Evolutionary conservation across 1,140 invertebrate genomes (phyloP), one percentile per base, ranked within the genome.

Genomic region (Penaeus japonicus): DNA sequence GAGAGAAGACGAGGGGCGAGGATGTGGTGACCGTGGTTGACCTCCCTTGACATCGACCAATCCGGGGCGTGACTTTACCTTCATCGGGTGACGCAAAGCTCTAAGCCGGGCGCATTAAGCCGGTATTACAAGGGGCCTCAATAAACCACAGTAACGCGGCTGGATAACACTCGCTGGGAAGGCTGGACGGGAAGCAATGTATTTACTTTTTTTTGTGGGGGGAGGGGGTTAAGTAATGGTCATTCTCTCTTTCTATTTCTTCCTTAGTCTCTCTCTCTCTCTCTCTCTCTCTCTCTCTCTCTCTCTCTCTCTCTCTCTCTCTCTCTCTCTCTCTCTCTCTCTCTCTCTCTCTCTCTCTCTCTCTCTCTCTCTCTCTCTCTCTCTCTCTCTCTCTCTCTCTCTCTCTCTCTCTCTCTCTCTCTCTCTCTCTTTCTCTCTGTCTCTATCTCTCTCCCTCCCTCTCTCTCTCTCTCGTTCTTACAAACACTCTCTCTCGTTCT

Each of bases 321-420:
- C 73, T 75, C 73, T 75, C 24, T 75, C 73, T 75, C 73, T 75
- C 73, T 75, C 73, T 75, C 24, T 75, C 73, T 75, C 24, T 75
- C 22, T 75, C 73, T 75, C 73, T 75, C 73, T 75, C 22, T 75
- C 73, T 75, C 73, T 75, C 22, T 75, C 73, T 75, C 73, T 27
- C 22, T 75, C 73, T 75, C 73, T 75, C 73, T 75, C 73, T 75
- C 73, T 75, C 73, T 75, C 73, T 75, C 73, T 75, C 73, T 75
- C 73, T 75, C 73, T 75, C 73, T 75, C 73, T 75, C 73, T 75
- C 73, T 75, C 73, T 75, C 73, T 75, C n/a, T 75, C 73, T 75
- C 73, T 35, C 35, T 27, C 18, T 27, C 35, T 35, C 15, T 24
- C 35, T 32, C 35, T 75, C 70, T 75, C 70, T 35, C 35, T 35